phyloP scores from a whole-genome alignment of 2,113 vertebrate species.

The Peromyscus maniculatus region DNA sequence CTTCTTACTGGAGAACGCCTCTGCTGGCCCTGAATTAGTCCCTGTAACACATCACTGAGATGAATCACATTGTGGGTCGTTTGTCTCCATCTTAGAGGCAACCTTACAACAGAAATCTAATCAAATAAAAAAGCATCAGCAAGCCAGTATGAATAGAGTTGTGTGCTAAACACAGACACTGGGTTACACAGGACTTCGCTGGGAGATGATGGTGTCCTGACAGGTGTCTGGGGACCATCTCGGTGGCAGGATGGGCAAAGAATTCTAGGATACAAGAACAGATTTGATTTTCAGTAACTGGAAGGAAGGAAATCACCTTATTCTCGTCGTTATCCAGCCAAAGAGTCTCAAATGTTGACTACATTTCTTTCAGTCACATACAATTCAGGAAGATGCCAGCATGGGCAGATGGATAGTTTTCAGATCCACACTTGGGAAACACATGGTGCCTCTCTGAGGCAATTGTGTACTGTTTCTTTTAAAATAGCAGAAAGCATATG shows the following conservation, averaged over 20 bases:
- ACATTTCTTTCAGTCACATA: slow-evolving; percentile 69
- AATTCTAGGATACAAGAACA: not conserved
- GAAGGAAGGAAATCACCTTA: slow-evolving; percentile 9
- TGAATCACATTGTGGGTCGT: slow-evolving; percentile 6
- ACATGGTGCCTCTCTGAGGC: slow-evolving; percentile 71
- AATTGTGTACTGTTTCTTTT: slow-evolving; percentile 81
- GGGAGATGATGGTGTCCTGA: not conserved
- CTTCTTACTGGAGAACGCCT: not conserved
- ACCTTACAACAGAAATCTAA: slow-evolving; percentile 36
- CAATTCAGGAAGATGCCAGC: slow-evolving; percentile 69
- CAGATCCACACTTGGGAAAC: slow-evolving; percentile 77
- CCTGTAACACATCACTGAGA: slow-evolving; percentile 25
- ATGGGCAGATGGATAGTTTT: slow-evolving; percentile 78
- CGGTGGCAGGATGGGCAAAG: not conserved
- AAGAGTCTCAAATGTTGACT: slow-evolving; percentile 69
- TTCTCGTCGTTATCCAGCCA: slow-evolving; percentile 42
- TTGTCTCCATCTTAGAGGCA: slow-evolving; percentile 37
- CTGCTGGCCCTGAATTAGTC: not conserved
- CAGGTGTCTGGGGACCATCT: not conserved
- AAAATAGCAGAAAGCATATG: slow-evolving; percentile 85
- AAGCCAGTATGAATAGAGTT: not conserved
- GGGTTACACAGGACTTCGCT: not conserved
- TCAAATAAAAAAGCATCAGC: slow-evolving; percentile 49
- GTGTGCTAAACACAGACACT: not conserved
- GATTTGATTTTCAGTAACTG: slow-evolving; percentile 49